phyloP scores from a whole-genome alignment of 35 echinoderm and acorn worm species.

The Diadema setosum region DNA sequence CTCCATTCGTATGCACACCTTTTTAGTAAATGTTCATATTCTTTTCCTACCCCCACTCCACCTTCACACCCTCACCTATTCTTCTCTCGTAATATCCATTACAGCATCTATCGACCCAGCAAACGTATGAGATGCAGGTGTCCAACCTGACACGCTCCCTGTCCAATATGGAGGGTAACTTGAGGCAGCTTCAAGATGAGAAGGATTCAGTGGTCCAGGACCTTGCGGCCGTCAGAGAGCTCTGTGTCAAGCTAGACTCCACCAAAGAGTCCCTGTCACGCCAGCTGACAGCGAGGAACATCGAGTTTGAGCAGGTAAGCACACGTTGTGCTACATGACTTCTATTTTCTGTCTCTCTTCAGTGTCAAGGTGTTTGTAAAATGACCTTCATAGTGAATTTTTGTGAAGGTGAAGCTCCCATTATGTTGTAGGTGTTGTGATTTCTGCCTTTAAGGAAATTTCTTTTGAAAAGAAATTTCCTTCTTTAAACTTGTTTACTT shows the following conservation, averaged over 20 bases:
- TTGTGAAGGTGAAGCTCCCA: no score
- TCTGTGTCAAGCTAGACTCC: constrained; percentile 83
- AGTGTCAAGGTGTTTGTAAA: no score
- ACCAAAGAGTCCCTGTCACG: constrained; percentile 89
- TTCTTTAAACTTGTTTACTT: no score
- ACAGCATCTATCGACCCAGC: constrained; percentile 68
- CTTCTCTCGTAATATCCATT: neutral
- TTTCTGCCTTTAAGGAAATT: no score
- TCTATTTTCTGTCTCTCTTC: no score
- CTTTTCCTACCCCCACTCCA: neutral
- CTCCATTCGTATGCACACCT: no score
- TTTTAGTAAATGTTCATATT: no score
- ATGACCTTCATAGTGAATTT: no score
- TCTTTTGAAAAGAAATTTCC: no score
- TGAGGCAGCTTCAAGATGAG: constrained; percentile 90
- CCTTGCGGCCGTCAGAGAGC: constrained; percentile 77
- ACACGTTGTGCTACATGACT: no score
- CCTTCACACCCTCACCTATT: neutral
- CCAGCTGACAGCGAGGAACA: constrained; percentile 81
- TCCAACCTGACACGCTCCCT: constrained; percentile 88
- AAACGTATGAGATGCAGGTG: constrained; percentile 90
- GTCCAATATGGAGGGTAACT: constrained; percentile 69
- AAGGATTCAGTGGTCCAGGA: constrained; percentile 84
- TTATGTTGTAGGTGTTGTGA: no score
- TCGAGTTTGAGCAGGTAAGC: constrained; percentile 85